Evolutionary conservation across 2,113 vertebrate genomes (phyloP).

Genomic region (Crotophaga sulcirostris): DNA sequence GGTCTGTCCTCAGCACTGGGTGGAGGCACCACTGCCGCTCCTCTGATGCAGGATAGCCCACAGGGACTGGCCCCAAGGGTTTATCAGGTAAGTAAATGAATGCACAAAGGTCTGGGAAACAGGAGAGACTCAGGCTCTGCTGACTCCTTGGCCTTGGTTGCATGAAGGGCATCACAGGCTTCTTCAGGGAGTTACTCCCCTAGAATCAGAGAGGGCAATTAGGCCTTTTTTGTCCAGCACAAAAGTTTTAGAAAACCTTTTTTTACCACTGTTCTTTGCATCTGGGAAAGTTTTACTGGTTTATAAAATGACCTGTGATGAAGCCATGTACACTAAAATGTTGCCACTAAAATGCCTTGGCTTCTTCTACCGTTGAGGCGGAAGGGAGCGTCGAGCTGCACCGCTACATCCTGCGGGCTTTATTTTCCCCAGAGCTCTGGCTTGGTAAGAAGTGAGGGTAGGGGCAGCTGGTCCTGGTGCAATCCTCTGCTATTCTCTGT

Average conservation of each 20-base stretch:
- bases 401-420: neutral
- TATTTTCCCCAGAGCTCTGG: neutral
- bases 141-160: neutral
- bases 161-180: neutral
- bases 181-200: neutral
- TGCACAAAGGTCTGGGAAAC: neutral
- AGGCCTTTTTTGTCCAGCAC: neutral
- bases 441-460: neutral
- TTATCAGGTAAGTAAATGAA: rapidly evolving
- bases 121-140: neutral
- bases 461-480: neutral
- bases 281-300: neutral
- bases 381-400: neutral
- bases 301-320: neutral
- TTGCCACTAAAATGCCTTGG: neutral
- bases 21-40: neutral
- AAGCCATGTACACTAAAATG: neutral
- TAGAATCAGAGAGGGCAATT: neutral
- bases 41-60: rapidly evolving
- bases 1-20: neutral
- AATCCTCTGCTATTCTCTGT: neutral
- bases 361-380: neutral
- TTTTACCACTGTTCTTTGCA: neutral
- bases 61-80: too few species aligned
- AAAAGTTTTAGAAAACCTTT: neutral